Evolutionary conservation across 2,113 vertebrate species (phyloP).

Genomic region (Solea senegalensis): DNA sequence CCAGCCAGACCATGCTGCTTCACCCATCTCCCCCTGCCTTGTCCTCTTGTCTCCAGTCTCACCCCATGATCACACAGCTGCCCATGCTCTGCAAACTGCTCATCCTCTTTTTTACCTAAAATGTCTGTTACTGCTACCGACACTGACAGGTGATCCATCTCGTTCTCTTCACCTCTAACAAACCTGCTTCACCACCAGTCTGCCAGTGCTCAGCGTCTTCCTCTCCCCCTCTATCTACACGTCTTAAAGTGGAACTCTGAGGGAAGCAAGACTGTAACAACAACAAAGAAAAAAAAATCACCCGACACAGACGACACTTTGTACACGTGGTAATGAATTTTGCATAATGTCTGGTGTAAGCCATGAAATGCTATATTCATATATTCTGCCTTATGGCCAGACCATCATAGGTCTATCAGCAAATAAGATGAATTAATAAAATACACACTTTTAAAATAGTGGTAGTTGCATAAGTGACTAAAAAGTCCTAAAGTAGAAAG

Average conservation of each 20-base stretch:
- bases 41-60: constrained; percentile 37
- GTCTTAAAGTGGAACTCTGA: no score
- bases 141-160: not conserved
- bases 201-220: not conserved
- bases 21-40: constrained; percentile 53
- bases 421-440: no score
- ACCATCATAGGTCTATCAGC: no score
- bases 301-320: not conserved
- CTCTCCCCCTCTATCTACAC: no score
- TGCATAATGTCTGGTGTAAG: no score
- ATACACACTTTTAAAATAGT: no score
- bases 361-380: no score
- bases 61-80: constrained; percentile 26
- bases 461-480: no score
- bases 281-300: no score
- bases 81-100: constrained; percentile 8
- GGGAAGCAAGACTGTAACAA: no score
- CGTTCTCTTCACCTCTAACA: not conserved
- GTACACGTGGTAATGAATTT: not conserved
- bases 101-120: constrained; percentile 20
- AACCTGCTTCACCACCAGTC: not conserved
- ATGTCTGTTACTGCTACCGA: not conserved
- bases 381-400: no score
- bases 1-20: constrained; percentile 56
- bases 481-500: no score